Conservation (phyloP, 2,113 vertebrate species). For the Dromaius novaehollandiae region DNA sequence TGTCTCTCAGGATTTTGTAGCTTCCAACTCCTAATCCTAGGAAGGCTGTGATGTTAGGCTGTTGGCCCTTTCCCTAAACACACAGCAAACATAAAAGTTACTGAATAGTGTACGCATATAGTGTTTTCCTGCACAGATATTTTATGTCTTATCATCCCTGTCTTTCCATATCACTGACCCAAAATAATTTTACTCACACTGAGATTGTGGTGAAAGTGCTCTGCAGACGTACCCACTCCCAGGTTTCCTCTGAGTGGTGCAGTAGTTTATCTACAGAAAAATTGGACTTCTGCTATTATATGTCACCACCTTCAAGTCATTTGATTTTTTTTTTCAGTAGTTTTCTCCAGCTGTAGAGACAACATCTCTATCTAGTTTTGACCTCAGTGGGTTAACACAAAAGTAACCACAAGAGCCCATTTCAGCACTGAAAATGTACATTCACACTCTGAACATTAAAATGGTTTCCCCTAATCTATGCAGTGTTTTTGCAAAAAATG, state of each 20-base stretch:
- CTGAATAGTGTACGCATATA: too few species aligned
- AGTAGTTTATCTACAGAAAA: not conserved
- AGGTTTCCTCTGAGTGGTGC: not conserved
- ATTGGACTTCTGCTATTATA: not conserved
- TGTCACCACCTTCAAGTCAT: not conserved
- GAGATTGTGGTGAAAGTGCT: not conserved
- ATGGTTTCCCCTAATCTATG: not conserved
- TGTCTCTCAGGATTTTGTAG: not conserved
- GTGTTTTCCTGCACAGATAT: not conserved
- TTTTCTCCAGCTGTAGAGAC: not conserved
- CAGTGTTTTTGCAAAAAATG: not conserved
- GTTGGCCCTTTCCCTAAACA: not conserved
- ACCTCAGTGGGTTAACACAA: not conserved
- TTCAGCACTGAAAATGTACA: slow-evolving; percentile 5
- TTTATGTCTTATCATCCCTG: not conserved
- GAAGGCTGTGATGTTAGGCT: accelerated
- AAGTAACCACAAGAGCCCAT: not conserved
- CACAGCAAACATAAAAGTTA: not conserved
- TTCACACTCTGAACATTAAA: not conserved
- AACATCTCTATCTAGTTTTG: not conserved
- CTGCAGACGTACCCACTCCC: not conserved
- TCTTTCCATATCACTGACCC: not conserved
- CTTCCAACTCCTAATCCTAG: not conserved
- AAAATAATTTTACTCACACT: not conserved
- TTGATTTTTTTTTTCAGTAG: not conserved